Evolutionary conservation across 2,888 invertebrate species (phyloP), one percentile per base, ranked within the genome.

Genomic region (Rhagonycha fulva): DNA sequence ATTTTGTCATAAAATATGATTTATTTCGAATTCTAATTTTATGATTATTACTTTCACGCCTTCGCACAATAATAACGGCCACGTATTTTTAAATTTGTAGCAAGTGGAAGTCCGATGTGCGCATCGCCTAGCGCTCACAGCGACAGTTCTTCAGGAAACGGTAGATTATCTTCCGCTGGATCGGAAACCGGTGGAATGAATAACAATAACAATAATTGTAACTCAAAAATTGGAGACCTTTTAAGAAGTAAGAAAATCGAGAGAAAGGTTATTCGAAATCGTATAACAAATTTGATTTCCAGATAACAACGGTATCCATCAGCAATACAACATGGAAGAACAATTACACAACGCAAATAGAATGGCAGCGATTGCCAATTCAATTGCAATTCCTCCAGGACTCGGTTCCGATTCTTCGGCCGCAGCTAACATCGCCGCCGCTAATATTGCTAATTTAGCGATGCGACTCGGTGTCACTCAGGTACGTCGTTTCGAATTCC

Each of bases 121-220:
- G 94, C 95, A 14, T 95, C 95, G 68, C 96, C 96, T 1, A 95
- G 95, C 61, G 94, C 94, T 19, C 95, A 95, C 87, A 95, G 95
- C 67, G 96, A 96, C 87, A 95, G 95, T 84, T 95, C 95, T 24
- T 95, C 95, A 30, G 91, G 91, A 79, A 95, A 94, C 84, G 95
- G 95, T 71, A 91, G 95, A 74, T 89, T 95, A 5, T 94, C 95
- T 9, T 95, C 95, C 23, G 94, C 94, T 30, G 93, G 94, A 19
- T 94, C 95, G 14, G 95, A 95, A 89, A 91, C 93, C 77, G 93
- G 92, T 86, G 91, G 89, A 85, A 87, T 94, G 68, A 92, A 93
- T 82, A 92, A 93, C 84, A 94, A 94, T 85, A 92, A 91, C 85
- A 92, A 90, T 84, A 93, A 92, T 85, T 92, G 92, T 85, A 91